phyloP scores from a whole-genome alignment of 2,888 invertebrate species.

The Adelphocoris suturalis region DNA sequence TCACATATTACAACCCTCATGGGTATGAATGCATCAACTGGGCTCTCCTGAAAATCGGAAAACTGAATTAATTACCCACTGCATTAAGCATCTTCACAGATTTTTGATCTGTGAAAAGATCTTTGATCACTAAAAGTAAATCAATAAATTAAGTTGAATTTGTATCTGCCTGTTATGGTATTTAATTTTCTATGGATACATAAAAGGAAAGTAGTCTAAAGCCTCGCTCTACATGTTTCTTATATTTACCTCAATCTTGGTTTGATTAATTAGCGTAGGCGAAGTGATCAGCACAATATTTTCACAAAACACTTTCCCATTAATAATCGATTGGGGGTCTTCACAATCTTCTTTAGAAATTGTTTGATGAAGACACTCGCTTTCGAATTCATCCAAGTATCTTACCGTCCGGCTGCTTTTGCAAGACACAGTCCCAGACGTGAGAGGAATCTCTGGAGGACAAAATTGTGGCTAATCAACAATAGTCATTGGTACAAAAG shows the following conservation, averaged over 20 bases:
- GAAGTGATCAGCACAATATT: slow-evolving; percentile 40
- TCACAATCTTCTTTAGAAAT: slow-evolving; percentile 41
- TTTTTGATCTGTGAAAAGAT: no score
- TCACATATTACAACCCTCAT: slow-evolving; percentile 71
- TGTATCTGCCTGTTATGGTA: no score
- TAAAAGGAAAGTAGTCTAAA: no score
- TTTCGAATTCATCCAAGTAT: slow-evolving; percentile 62
- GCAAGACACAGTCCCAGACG: slow-evolving; percentile 46
- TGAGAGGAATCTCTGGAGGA: slow-evolving; percentile 43
- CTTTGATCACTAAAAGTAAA: no score
- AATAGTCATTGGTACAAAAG: no score
- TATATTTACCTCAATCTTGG: slow-evolving; percentile 57
- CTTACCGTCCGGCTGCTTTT: slow-evolving; percentile 53
- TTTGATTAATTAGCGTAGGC: slow-evolving; percentile 57
- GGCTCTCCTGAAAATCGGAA: slow-evolving; percentile 68
- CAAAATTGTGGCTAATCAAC: not conserved
- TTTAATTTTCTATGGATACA: no score
- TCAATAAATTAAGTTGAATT: no score
- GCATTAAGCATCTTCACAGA: not conserved
- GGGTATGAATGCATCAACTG: slow-evolving; percentile 72
- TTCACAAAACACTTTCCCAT: slow-evolving; percentile 62
- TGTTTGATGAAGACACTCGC: slow-evolving; percentile 33
- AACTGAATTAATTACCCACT: not conserved
- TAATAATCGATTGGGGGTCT: slow-evolving; percentile 38
- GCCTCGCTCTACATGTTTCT: not conserved